Conservation (phyloP, 2,113 vertebrate genomes). For the Eleginops maclovinus region DNA sequence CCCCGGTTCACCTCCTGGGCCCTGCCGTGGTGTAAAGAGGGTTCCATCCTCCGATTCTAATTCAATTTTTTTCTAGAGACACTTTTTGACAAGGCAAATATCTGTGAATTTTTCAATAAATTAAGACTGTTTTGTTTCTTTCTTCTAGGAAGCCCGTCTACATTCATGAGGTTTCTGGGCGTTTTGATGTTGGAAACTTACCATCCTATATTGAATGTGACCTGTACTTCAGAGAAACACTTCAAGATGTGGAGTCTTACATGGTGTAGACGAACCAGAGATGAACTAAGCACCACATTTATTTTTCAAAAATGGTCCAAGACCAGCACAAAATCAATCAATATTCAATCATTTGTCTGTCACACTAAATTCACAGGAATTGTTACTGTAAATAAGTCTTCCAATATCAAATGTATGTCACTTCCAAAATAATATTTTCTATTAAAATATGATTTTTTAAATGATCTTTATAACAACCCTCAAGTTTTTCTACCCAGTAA, state of each 20-base stretch:
- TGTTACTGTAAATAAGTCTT: slow-evolving; percentile 6
- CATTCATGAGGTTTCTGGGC: slow-evolving; percentile 80
- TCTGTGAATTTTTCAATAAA: neutral
- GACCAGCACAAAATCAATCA: neutral
- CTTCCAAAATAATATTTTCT: slow-evolving; percentile 11
- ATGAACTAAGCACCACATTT: neutral
- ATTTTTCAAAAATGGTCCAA: neutral
- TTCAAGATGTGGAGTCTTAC: slow-evolving; percentile 70
- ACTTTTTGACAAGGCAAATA: neutral
- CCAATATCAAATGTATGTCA: neutral
- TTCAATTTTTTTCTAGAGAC: too few relatives aligned
- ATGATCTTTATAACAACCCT: neutral
- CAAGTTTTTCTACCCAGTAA: slow-evolving; percentile 50
- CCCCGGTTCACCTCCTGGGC: too few relatives aligned
- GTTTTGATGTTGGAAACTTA: slow-evolving; percentile 87
- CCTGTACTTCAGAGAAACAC: slow-evolving; percentile 82
- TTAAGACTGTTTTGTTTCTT: neutral
- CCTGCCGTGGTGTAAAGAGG: too few relatives aligned
- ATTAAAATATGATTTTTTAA: slow-evolving; percentile 25
- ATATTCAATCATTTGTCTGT: neutral
- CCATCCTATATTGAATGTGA: slow-evolving; percentile 83
- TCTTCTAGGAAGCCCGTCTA: slow-evolving; percentile 81
- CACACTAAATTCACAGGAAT: neutral
- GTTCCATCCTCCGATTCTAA: too few relatives aligned
- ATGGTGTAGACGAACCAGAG: slow-evolving; percentile 70